Evolutionary conservation across 2,113 vertebrate genomes (phyloP).

Genomic region (Seriola quinqueradiata): DNA sequence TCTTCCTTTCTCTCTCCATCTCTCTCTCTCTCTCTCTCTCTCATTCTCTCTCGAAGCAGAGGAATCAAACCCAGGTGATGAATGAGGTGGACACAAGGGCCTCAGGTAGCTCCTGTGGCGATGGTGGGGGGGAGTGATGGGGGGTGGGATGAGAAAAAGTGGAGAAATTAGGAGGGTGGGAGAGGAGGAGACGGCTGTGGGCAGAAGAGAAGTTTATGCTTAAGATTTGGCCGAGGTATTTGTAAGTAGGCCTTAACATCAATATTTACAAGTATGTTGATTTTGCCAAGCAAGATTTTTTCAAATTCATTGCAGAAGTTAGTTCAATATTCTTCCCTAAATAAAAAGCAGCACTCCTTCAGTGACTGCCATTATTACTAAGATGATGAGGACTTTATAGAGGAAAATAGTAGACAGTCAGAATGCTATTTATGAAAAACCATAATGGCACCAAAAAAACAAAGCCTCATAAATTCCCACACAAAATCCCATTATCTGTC

Average conservation of each 20-base stretch:
- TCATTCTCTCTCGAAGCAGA: constrained; percentile 89
- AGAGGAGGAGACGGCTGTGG: constrained; percentile 23
- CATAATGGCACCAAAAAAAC: constrained; percentile 23
- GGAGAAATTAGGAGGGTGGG: constrained; percentile 57
- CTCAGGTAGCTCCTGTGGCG: constrained; percentile 92
- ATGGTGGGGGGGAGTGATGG: constrained; percentile 83
- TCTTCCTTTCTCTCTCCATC: constrained; percentile 81
- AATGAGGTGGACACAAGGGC: constrained; percentile 96
- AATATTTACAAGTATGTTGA: neutral
- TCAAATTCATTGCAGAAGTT: neutral
- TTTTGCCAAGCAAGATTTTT: neutral
- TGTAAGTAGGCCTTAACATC: constrained; percentile 16
- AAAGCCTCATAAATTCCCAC: constrained; percentile 33
- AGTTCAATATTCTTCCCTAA: neutral
- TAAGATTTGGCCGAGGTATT: constrained; percentile 17
- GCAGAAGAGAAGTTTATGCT: constrained; percentile 22
- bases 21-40: constrained; percentile 80
- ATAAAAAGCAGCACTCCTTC: neutral
- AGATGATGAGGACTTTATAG: neutral
- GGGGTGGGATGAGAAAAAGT: constrained; percentile 50
- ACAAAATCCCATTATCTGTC: constrained; percentile 30
- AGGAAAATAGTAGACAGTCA: neutral
- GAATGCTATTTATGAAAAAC: constrained; percentile 12
- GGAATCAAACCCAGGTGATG: constrained; percentile 97
- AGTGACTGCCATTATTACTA: neutral